A percentile compares a stretch with the other conserved stretches of the same genome.
Conservation (phyloP, 2,113 vertebrate genomes). For the Prochilodus magdalenae region DNA sequence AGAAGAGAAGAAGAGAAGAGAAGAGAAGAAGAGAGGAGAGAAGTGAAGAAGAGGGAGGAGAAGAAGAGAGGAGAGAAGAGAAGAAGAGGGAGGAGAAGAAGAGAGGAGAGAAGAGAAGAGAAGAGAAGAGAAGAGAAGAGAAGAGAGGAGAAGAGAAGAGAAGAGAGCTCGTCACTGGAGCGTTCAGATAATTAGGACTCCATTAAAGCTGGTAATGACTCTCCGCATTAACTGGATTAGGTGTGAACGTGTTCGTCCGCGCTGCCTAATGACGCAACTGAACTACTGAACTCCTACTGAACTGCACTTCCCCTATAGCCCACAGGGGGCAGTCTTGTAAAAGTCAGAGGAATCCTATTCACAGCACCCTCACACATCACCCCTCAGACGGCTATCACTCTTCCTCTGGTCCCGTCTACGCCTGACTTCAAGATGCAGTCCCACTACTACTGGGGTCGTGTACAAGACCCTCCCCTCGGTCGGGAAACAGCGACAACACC, state of each 20-base stretch:
- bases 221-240: conserved; percentile 7
- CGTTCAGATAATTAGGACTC: conserved; percentile 4
- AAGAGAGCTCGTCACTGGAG: not conserved
- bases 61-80: too few relatives aligned
- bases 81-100: not conserved
- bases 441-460: not conserved
- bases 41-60: too few relatives aligned
- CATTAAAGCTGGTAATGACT: not conserved
- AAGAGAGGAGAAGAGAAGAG: not conserved
- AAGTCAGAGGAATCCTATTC: conserved; percentile 28
- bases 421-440: not conserved
- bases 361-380: not conserved
- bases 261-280: conserved; percentile 16
- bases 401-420: not conserved
- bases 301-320: not conserved
- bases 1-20: too few relatives aligned
- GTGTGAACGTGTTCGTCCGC: not conserved
- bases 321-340: conserved; percentile 59
- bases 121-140: not conserved
- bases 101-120: not conserved
- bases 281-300: conserved; percentile 23
- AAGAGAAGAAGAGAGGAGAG: too few relatives aligned
- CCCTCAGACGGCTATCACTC: not conserved
- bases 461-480: not conserved
- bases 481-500: not conserved